Evolutionary conservation across 2,888 invertebrate genomes (phyloP).

Genomic region (Trissolcus brochymenae): DNA sequence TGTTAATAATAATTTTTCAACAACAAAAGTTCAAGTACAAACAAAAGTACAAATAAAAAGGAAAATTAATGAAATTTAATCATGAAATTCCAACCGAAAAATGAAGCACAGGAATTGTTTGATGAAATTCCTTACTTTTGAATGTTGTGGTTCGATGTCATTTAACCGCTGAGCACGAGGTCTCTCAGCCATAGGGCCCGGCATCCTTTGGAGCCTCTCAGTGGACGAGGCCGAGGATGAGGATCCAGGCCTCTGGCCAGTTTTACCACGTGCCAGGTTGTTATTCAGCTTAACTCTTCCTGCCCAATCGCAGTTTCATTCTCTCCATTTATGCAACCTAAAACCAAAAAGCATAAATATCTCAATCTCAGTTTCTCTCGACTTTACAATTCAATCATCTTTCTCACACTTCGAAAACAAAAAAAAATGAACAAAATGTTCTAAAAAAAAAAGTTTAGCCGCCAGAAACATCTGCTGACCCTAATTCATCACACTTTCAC

Average conservation of each 20-base stretch:
- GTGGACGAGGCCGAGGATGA: conserved; percentile 69
- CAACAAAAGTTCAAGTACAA: too few species aligned
- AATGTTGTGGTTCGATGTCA: conserved; percentile 72
- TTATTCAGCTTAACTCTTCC: conserved; percentile 50
- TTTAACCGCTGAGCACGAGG: conserved; percentile 73
- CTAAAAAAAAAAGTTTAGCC: neutral
- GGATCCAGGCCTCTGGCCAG: conserved; percentile 70
- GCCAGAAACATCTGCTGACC: conserved; percentile 18
- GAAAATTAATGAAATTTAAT: too few species aligned
- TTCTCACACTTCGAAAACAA: neutral
- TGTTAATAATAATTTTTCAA: too few species aligned
- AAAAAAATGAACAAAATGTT: conserved; percentile 6
- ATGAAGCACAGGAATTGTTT: too few species aligned
- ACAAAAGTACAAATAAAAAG: too few species aligned
- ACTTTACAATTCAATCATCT: neutral
- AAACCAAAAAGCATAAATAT: conserved; percentile 13
- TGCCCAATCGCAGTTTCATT: conserved; percentile 47
- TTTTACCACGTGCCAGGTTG: conserved; percentile 72
- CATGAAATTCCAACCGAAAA: too few species aligned
- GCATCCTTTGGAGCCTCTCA: conserved; percentile 71
- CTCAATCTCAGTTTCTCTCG: too few species aligned
- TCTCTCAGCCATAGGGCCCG: conserved; percentile 73
- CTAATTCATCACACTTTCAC: conserved; percentile 34
- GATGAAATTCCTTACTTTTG: conserved; percentile 64
- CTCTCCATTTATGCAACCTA: conserved; percentile 37